Base-by-base conservation (phyloP, 1,140 invertebrate genomes). In the Nebria ingens region DNA sequence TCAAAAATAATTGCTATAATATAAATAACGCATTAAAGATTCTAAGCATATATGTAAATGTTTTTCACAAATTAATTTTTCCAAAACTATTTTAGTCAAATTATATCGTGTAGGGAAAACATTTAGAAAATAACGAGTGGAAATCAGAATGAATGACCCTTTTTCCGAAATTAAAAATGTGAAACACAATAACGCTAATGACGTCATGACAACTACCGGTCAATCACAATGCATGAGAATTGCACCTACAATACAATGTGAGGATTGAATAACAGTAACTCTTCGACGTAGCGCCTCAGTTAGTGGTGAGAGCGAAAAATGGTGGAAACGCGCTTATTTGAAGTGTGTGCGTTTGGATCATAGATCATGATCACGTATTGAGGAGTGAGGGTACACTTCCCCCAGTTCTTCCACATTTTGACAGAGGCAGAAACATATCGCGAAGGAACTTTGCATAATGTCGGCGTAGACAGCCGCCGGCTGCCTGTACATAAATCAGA, bases 381-480 rank as follows among this genome's bases (percentile, higher is more conserved):
- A 34, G n/a, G 25, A 34, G 25, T 6, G 25, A 34, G 25, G 25
- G 25, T 34, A 34, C 6, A 9, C n/a, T 34, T n/a, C 25, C 25
- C 25, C 6, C 25, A 6, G 25, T n/a, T 9, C 25, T n/a, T n/a
- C 25, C n/a, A n/a, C 25, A 34, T n/a, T n/a, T 6, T 34, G 25
- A 9, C 58, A 65, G 63, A 61, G 58, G 61, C 61, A 63, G 66
- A 68, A 68, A 68, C 63, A 63, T 66, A 45, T 45, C 66, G 62
- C 56, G 59, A 21, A 40, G 63, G 62, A 67, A 68, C 66, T 68
- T 68, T 68, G 66, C 66, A 68, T 68, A 68, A 68, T 68, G 66
- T 68, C 64, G 60, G 57, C 62, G 66, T 63, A 68, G 66, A 68
- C 65, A 67, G 64, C 63, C 55, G 58, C 61, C 61, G 61, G 60